A percentile compares a stretch with the other conserved stretches of the same genome.
These are phyloP conservation scores for Arrhamphus sclerolepis DNA, from an alignment of 2,797 vertebrate species.

Conservation along the genomic window DNA sequence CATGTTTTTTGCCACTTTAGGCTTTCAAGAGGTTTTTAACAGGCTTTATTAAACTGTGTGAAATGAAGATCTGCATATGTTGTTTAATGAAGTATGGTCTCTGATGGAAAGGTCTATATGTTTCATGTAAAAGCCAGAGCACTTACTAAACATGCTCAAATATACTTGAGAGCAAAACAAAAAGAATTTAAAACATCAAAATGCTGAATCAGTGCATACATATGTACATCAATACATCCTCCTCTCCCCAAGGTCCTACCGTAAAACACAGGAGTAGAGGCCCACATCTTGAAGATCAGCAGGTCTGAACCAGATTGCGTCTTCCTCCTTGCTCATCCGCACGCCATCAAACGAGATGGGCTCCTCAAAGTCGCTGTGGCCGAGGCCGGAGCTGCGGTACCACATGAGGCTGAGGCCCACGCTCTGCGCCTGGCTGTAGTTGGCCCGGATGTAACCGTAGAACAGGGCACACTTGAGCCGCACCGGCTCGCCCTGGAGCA, in stretches of 20 bases:
- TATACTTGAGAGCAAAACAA: constrained; percentile 55
- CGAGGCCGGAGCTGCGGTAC: constrained; percentile 95
- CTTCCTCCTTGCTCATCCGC: constrained; percentile 99
- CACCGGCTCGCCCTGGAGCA: constrained; percentile 95
- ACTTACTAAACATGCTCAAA: too few relatives aligned
- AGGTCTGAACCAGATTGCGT: constrained; percentile 98
- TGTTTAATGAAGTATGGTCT: constrained; percentile 71
- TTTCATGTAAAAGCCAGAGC: constrained; percentile 50
- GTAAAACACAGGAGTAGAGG: constrained; percentile 96
- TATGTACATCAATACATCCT: not conserved
- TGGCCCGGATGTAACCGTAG: constrained; percentile 98
- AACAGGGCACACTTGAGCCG: constrained; percentile 97
- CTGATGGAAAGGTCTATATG: constrained; percentile 77
- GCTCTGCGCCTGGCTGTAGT: constrained; percentile 96
- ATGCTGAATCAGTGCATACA: too few relatives aligned
- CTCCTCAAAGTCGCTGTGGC: constrained; percentile 94
- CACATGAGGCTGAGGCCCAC: constrained; percentile 99
- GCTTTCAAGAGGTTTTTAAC: constrained; percentile 62
- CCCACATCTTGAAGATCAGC: constrained; percentile 94
- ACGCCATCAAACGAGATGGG: constrained; percentile 96
- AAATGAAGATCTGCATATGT: constrained; percentile 74
- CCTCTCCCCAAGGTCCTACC: constrained; percentile 74
- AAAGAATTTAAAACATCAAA: too few relatives aligned
- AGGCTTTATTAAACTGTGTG: constrained; percentile 69
- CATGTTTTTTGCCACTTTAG: constrained; percentile 38